These are phyloP conservation scores for Pogoniulus pusillus DNA, from an alignment of 2,797 vertebrate genomes.

Conservation along the genomic window DNA sequence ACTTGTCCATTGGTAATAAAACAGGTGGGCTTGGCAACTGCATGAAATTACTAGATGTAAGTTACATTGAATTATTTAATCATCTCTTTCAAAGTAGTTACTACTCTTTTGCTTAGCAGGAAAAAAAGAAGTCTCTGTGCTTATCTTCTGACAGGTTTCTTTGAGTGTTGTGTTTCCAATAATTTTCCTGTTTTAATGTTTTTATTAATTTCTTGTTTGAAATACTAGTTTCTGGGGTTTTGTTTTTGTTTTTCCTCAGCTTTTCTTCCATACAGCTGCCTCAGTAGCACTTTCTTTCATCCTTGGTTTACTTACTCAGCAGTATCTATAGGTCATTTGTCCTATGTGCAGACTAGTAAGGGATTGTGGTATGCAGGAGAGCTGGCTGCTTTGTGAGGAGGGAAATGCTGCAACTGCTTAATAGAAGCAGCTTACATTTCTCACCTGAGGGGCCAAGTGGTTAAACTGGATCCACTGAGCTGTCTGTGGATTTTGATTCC, in stretches of 20 bases:
- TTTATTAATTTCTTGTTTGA: not conserved
- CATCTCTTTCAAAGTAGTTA: not conserved
- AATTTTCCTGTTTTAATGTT: too few relatives aligned
- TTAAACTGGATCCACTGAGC: not conserved
- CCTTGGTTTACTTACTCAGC: not conserved
- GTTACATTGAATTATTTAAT: not conserved
- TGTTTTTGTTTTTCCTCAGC: not conserved
- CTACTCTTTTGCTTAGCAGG: not conserved
- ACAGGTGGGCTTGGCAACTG: not conserved
- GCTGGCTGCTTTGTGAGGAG: not conserved
- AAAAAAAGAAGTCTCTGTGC: not conserved
- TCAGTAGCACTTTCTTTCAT: not conserved
- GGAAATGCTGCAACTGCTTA: not conserved
- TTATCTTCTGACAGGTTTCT: not conserved
- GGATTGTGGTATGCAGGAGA: not conserved
- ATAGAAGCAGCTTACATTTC: not conserved
- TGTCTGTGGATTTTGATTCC: not conserved
- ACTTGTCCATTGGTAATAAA: not conserved
- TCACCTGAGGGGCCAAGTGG: not conserved
- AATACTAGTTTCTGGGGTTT: not conserved
- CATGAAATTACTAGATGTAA: not conserved
- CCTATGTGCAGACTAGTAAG: not conserved
- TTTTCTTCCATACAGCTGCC: not conserved
- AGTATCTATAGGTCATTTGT: not conserved
- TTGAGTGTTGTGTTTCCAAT: not conserved